Conservation (phyloP, 2,888 invertebrate genomes). For the Octonoba sinensis region DNA sequence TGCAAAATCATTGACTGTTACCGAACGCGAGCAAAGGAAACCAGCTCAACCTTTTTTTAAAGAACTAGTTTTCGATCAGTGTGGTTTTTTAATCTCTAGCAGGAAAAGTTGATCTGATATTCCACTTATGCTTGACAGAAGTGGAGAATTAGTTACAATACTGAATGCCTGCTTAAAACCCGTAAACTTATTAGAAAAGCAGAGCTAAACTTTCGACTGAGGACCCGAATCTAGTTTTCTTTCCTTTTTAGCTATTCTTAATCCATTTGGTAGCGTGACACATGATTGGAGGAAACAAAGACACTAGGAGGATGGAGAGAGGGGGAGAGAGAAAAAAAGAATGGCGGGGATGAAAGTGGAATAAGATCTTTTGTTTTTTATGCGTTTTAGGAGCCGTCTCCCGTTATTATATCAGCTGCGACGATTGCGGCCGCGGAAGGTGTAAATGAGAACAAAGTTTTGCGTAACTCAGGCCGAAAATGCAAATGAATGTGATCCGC, state of each 20-base stretch:
- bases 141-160: too few species aligned
- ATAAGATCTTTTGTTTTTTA: slow-evolving; percentile 61
- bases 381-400: slow-evolving; percentile 40
- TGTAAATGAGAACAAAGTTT: slow-evolving; percentile 65
- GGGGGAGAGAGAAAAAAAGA: slow-evolving; percentile 25
- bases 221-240: too few species aligned
- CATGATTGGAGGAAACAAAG: slow-evolving; percentile 49
- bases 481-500: slow-evolving; percentile 64
- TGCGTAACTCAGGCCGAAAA: slow-evolving; percentile 60
- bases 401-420: slow-evolving; percentile 53
- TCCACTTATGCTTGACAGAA: too few species aligned
- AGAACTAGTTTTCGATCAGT: too few species aligned
- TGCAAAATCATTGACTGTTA: too few species aligned
- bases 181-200: too few species aligned
- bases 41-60: too few species aligned
- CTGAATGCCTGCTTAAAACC: too few species aligned
- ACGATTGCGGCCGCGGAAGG: slow-evolving; percentile 45
- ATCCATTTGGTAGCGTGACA: slow-evolving; percentile 8
- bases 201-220: too few species aligned
- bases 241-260: slow-evolving; percentile 24
- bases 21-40: too few species aligned
- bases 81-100: too few species aligned
- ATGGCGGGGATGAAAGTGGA: slow-evolving; percentile 14
- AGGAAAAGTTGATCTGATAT: too few species aligned
- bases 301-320: slow-evolving; percentile 8